Percentiles rank a stretch among this genome's conserved stretches.
phyloP scores from a whole-genome alignment of 2,797 vertebrate genomes.

The Aplochiton taeniatus region DNA sequence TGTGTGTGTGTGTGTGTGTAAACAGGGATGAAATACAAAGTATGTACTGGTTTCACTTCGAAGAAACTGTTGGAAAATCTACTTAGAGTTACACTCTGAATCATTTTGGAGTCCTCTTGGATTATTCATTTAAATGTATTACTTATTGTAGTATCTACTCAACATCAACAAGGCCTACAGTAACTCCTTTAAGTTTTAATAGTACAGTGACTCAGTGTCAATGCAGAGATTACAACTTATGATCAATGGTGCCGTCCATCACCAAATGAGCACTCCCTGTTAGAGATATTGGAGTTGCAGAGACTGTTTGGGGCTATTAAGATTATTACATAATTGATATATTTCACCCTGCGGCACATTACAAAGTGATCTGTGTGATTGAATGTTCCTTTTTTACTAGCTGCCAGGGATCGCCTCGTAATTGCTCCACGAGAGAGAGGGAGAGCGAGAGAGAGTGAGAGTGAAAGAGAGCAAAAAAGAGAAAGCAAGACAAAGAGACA shows the following conservation, averaged over 20 bases:
- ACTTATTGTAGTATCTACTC: slow-evolving; percentile 17
- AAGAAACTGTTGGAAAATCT: too few species aligned
- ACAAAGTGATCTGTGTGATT: slow-evolving; percentile 50
- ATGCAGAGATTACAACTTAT: slow-evolving; percentile 28
- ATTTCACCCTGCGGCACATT: slow-evolving; percentile 50
- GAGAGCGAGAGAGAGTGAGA: slow-evolving; percentile 46
- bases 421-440: slow-evolving; percentile 56
- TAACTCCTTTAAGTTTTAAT: too few species aligned
- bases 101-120: too few species aligned
- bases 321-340: slow-evolving; percentile 47
- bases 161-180: too few species aligned
- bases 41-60: too few species aligned
- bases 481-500: not conserved
- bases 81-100: too few species aligned
- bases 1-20: not conserved
- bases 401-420: slow-evolving; percentile 63
- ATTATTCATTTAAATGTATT: too few species aligned
- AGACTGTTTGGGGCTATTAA: slow-evolving; percentile 41
- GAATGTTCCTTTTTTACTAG: slow-evolving; percentile 39
- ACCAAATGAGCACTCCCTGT: slow-evolving; percentile 27
- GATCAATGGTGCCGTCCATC: slow-evolving; percentile 30
- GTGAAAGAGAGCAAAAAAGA: slow-evolving; percentile 23
- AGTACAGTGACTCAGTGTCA: slow-evolving; percentile 17
- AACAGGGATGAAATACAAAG: too few species aligned
- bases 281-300: slow-evolving; percentile 41